Conservation (phyloP, 30 jellyfish, hydroid and myxozoan species). For the Hydractinia echinata region DNA sequence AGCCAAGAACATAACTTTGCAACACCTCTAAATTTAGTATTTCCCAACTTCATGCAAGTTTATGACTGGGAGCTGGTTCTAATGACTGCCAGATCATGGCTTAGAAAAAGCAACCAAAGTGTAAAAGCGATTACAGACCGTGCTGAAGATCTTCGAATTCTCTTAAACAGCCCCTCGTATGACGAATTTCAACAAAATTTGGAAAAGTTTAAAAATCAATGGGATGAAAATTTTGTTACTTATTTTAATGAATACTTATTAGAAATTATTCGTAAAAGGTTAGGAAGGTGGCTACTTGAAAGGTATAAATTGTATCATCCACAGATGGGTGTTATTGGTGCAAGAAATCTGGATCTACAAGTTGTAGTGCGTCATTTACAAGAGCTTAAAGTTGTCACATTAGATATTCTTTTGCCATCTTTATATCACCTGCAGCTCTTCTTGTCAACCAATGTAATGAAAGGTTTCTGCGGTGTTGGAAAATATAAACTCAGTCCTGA, state of each 20-base stretch:
- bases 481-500: constrained; percentile 60
- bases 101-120: constrained; percentile 67
- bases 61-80: constrained; percentile 87
- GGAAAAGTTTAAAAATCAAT: constrained; percentile 51
- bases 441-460: constrained; percentile 68
- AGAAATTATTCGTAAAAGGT: constrained; percentile 53
- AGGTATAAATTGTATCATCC: constrained; percentile 69
- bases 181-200: constrained; percentile 61
- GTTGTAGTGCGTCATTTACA: constrained; percentile 84
- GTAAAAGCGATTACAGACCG: constrained; percentile 56
- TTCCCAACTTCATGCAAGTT: constrained; percentile 73
- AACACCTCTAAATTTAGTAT: constrained; percentile 37
- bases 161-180: constrained; percentile 67
- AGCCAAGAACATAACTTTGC: constrained; percentile 58
- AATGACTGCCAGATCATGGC: constrained; percentile 73
- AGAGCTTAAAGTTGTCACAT: constrained; percentile 67
- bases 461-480: constrained; percentile 80
- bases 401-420: constrained; percentile 61
- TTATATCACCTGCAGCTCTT: constrained; percentile 67
- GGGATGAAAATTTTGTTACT: constrained; percentile 66
- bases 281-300: constrained; percentile 91
- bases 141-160: constrained; percentile 71
- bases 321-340: constrained; percentile 84
- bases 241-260: constrained; percentile 54
- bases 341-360: constrained; percentile 56